Conservation (phyloP, 1,140 invertebrate genomes). For the Nephila pilipes region DNA sequence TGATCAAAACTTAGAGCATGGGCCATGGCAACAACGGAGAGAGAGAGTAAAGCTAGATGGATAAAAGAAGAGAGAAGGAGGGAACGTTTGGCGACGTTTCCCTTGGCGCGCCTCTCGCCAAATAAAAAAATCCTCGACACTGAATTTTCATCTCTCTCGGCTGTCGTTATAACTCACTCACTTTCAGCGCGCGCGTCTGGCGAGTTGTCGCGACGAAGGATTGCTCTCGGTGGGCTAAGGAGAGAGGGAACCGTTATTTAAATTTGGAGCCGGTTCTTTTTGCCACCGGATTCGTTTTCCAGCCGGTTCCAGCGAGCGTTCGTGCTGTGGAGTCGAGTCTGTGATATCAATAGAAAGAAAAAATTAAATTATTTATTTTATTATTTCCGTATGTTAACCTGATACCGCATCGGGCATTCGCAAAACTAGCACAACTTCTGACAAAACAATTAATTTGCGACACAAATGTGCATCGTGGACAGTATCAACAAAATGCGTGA, state of each 20-base stretch:
- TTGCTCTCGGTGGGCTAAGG: background rate
- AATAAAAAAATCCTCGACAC: background rate
- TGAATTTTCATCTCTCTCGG: slow-evolving; percentile 12
- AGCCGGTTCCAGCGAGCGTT: background rate
- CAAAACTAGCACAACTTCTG: too few relatives aligned
- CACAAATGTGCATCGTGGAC: slow-evolving; percentile 73
- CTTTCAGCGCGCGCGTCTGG: slow-evolving; percentile 34
- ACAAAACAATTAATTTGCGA: background rate
- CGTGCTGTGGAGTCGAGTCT: slow-evolving; percentile 3
- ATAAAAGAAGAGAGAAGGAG: background rate
- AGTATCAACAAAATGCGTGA: slow-evolving; percentile 62
- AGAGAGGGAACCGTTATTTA: slow-evolving; percentile 13
- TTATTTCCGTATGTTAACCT: too few relatives aligned
- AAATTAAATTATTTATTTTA: background rate
- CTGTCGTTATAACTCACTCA: slow-evolving; percentile 27
- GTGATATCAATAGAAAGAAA: slow-evolving; percentile 15
- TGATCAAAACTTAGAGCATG: background rate
- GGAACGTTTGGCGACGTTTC: background rate
- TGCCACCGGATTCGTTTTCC: background rate
- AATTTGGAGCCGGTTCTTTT: background rate
- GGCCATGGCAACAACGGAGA: slow-evolving; percentile 39
- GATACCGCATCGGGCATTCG: background rate
- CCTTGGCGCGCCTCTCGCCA: slow-evolving; percentile 38
- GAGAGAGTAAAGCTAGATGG: too few relatives aligned
- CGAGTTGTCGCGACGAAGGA: background rate